Conservation (phyloP, 1,140 invertebrate species). For the Heliconius himera region DNA sequence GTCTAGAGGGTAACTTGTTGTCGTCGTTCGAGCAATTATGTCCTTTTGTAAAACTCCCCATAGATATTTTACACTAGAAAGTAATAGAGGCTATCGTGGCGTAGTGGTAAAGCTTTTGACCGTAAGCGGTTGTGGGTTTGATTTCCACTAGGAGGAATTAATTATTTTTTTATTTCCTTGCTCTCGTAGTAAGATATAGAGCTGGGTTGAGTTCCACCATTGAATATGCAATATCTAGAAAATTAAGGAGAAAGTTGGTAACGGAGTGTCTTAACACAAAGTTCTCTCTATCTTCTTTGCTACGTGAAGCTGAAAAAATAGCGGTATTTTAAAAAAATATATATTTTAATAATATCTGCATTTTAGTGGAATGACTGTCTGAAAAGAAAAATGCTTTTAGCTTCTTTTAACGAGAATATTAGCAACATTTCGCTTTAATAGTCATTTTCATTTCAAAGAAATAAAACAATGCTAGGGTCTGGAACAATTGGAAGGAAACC, state of each 20-base stretch:
- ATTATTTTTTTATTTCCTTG: no score
- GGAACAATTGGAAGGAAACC: conserved; percentile 3
- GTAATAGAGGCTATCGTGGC: neutral
- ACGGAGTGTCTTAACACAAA: no score
- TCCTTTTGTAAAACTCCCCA: conserved; percentile 27
- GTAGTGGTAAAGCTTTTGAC: no score
- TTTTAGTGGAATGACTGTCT: neutral
- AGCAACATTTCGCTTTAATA: neutral
- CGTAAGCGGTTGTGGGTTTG: no score
- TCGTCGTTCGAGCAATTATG: conserved; percentile 35
- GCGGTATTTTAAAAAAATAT: neutral
- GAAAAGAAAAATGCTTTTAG: neutral
- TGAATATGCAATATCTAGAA: no score
- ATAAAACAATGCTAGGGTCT: neutral
- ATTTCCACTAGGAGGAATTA: no score
- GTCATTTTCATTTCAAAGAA: neutral
- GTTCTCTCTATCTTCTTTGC: no score
- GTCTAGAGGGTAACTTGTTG: conserved; percentile 45
- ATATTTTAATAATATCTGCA: neutral
- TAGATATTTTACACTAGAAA: neutral
- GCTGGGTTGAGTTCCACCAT: no score
- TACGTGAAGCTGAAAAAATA: no score
- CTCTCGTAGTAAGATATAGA: no score
- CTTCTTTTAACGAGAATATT: neutral
- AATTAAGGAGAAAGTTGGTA: no score